A percentile compares a stretch with the other conserved stretches of the same genome.
These are phyloP conservation scores for Anguilla rostrata DNA, from an alignment of 2,113 vertebrate species.

Conservation along the genomic window DNA sequence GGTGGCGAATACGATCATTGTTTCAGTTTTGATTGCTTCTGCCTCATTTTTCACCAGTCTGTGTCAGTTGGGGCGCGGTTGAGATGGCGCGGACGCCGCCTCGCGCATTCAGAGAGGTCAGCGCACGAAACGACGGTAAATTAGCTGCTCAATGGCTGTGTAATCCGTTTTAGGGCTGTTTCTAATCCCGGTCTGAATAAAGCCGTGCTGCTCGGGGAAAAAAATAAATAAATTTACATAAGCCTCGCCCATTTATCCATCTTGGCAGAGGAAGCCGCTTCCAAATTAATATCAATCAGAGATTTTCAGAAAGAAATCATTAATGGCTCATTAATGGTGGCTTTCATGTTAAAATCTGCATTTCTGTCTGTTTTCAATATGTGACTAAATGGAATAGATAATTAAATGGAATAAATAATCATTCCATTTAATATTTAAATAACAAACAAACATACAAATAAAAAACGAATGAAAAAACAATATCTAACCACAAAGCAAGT, in stretches of 20 bases:
- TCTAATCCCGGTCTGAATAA: neutral
- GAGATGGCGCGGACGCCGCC: neutral
- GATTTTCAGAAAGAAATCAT: neutral
- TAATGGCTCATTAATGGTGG: neutral
- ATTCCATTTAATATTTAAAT: too few species aligned
- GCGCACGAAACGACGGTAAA: neutral
- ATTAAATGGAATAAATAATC: too few species aligned
- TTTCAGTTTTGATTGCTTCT: neutral
- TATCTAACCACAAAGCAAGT: too few species aligned
- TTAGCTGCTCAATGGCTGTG: slow-evolving; percentile 11
- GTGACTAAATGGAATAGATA: too few species aligned
- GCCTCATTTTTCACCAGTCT: neutral
- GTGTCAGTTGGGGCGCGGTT: neutral
- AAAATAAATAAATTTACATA: neutral
- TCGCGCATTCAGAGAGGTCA: neutral
- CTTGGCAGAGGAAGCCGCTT: neutral
- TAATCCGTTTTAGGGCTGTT: neutral
- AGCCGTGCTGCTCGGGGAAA: neutral
- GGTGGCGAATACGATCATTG: neutral
- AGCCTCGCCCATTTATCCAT: neutral
- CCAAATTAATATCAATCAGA: neutral
- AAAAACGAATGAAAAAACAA: too few species aligned
- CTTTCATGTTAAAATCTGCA: neutral
- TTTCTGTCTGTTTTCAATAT: neutral
- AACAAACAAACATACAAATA: too few species aligned